A percentile compares a stretch with the other conserved stretches of the same genome.
phyloP scores from a whole-genome alignment of 2,888 invertebrate species.

The Cyrtodaria siliqua region DNA sequence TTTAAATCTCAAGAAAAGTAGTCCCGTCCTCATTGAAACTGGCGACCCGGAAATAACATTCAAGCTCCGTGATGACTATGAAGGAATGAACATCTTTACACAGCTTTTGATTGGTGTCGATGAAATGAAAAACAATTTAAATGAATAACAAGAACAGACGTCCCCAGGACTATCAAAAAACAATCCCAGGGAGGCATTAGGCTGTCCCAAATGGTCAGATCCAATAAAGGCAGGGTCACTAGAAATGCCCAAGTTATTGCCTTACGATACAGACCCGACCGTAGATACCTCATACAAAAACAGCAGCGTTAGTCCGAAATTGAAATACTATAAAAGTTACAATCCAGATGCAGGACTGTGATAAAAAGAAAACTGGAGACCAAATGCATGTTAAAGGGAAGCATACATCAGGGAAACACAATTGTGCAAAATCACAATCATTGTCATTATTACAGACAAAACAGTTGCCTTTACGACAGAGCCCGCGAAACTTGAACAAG shows the following conservation, averaged over 20 bases:
- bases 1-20: slow-evolving; percentile 21
- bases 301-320: slow-evolving; percentile 42
- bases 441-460: slow-evolving; percentile 6
- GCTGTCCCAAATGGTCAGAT: slow-evolving; percentile 14
- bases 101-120: slow-evolving; percentile 51
- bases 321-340: slow-evolving; percentile 17
- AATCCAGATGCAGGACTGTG: neutral
- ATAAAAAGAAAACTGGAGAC: neutral
- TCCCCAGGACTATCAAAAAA: slow-evolving; percentile 3
- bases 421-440: slow-evolving; percentile 11
- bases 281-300: slow-evolving; percentile 25
- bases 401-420: slow-evolving; percentile 1
- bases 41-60: slow-evolving; percentile 56
- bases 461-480: slow-evolving; percentile 30
- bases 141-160: neutral
- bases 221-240: slow-evolving; percentile 6
- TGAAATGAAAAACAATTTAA: slow-evolving; percentile 29
- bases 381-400: neutral
- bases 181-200: slow-evolving; percentile 5
- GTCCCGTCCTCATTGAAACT: slow-evolving; percentile 15
- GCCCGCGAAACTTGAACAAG: slow-evolving; percentile 32
- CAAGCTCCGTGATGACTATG: slow-evolving; percentile 27
- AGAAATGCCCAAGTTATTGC: slow-evolving; percentile 58
- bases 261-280: slow-evolving; percentile 49
- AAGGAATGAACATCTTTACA: slow-evolving; percentile 56